Conservation (phyloP, 2,797 vertebrate genomes). For the Delichon dasypus region DNA sequence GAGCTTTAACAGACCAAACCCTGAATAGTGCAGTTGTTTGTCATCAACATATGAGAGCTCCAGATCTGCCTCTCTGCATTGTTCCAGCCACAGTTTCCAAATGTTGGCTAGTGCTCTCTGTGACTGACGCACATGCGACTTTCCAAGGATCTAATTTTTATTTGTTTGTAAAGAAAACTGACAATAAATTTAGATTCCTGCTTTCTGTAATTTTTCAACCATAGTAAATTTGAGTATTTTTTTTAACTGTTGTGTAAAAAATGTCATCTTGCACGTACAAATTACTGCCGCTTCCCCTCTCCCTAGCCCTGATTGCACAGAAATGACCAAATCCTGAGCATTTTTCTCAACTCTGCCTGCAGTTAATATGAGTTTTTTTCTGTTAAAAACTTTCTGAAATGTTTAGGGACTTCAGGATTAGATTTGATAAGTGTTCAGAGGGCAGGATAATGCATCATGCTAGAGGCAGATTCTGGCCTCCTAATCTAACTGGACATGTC, state of each 20-base stretch:
- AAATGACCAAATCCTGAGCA: not conserved
- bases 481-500: not conserved
- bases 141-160: not conserved
- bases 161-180: not conserved
- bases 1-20: not conserved
- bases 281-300: not conserved
- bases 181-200: not conserved
- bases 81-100: not conserved
- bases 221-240: not conserved
- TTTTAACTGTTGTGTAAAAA: not conserved
- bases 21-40: not conserved
- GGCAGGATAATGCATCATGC: not conserved
- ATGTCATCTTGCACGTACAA: not conserved
- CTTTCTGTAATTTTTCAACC: not conserved
- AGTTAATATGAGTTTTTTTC: not conserved
- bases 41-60: not conserved
- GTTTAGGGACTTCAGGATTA: not conserved
- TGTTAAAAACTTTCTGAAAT: not conserved
- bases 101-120: not conserved
- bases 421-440: not conserved
- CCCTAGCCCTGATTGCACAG: not conserved
- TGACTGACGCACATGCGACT: not conserved
- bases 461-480: not conserved
- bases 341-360: not conserved
- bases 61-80: not conserved